Percentiles rank a stretch among this genome's conserved stretches.
Evolutionary conservation across 2,797 vertebrate species (phyloP).

Genomic region (Paguma larvata): DNA sequence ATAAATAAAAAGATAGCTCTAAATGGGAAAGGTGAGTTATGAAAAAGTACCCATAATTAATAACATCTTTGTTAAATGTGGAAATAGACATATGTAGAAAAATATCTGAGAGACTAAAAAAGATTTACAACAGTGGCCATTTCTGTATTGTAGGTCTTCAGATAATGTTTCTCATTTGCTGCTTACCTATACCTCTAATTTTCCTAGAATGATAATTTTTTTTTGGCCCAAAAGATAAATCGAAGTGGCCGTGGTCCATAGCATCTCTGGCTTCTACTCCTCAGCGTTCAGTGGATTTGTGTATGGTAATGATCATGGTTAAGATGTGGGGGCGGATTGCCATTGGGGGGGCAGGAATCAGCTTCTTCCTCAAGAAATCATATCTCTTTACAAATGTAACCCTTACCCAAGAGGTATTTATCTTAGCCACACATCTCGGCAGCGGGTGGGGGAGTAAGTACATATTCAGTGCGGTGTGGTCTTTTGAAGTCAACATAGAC

Average conservation of each 20-base stretch:
- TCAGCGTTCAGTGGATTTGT: not conserved
- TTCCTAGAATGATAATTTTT: not conserved
- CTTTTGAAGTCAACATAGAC: not conserved
- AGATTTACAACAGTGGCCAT: not conserved
- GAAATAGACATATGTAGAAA: not conserved
- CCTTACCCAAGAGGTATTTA: not conserved
- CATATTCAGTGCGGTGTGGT: not conserved
- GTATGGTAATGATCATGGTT: not conserved
- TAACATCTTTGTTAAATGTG: not conserved
- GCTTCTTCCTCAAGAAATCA: not conserved
- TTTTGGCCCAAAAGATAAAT: not conserved
- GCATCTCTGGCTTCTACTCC: not conserved
- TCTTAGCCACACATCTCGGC: not conserved
- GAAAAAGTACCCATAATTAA: not conserved
- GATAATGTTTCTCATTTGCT: not conserved
- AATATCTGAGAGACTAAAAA: not conserved
- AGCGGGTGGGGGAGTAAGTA: not conserved
- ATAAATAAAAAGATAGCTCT: not conserved
- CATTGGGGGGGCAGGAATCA: not conserved
- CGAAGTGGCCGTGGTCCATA: not conserved
- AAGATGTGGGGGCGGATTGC: not conserved
- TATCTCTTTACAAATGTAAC: not conserved
- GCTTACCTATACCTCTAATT: not conserved
- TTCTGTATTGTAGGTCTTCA: not conserved
- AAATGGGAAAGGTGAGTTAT: not conserved